Evolutionary conservation across 1,140 invertebrate species (phyloP).

Genomic region (Neodiprion fabricii): DNA sequence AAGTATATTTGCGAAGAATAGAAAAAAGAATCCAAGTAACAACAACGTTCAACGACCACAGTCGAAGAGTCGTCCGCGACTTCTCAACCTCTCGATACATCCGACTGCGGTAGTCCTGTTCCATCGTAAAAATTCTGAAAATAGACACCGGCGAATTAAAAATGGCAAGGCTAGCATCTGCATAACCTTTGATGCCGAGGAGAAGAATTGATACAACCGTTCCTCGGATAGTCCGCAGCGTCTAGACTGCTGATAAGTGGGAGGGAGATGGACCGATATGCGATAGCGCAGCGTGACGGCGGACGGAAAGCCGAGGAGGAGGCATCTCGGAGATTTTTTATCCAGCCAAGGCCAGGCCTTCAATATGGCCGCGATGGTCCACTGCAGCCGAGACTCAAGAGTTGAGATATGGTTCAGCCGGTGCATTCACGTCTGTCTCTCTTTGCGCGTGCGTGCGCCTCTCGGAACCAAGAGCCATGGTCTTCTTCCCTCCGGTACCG

Average conservation of each 20-base stretch:
- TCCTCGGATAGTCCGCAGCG: neutral
- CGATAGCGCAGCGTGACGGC: neutral
- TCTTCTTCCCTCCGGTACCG: constrained; percentile 25
- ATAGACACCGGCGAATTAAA: no score
- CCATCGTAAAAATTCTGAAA: no score
- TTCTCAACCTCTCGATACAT: no score
- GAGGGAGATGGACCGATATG: neutral
- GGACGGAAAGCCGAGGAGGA: neutral
- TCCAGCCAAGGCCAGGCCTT: constrained; percentile 58
- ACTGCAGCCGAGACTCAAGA: constrained; percentile 26
- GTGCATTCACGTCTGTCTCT: neutral
- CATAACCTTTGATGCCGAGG: neutral
- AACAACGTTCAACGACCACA: no score
- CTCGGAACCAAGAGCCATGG: constrained; percentile 20
- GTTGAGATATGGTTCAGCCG: neutral
- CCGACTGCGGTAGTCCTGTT: no score
- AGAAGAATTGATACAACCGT: neutral
- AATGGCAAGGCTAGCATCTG: no score
- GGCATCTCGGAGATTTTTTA: constrained; percentile 41
- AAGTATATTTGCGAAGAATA: no score
- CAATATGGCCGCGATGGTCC: constrained; percentile 54
- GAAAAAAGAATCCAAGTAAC: no score
- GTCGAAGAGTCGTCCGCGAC: no score
- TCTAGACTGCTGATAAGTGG: constrained; percentile 7
- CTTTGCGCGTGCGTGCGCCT: constrained; percentile 2